Conservation (phyloP, 2,797 vertebrate genomes). For the Smutsia gigantea region DNA sequence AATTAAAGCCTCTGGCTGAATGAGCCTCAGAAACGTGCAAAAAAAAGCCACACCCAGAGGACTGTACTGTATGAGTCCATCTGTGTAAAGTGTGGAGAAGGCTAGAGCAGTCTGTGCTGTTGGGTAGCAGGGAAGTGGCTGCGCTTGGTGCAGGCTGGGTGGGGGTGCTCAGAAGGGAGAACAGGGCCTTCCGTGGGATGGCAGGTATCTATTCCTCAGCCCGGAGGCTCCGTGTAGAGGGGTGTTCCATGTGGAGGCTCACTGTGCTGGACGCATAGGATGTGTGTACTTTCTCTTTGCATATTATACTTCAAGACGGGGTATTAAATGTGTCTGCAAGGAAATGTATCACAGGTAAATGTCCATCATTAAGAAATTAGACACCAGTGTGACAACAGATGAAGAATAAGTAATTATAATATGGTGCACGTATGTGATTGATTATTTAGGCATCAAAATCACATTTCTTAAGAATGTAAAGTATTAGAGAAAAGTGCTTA, state of each 20-base stretch:
- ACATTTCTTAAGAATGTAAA: background rate
- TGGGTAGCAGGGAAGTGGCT: fast-evolving
- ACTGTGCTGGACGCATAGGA: background rate
- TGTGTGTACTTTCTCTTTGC: fast-evolving
- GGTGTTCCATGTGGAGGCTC: background rate
- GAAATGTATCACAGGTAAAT: background rate
- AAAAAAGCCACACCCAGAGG: no score
- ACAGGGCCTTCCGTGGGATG: background rate
- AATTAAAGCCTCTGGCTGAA: fast-evolving
- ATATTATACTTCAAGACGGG: no score
- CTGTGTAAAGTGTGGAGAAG: no score
- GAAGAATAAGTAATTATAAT: fast-evolving
- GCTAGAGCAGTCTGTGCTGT: fast-evolving
- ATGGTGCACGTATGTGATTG: fast-evolving
- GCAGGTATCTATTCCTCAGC: fast-evolving
- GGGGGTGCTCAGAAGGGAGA: background rate
- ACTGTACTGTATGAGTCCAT: fast-evolving
- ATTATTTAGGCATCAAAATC: background rate
- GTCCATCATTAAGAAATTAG: fast-evolving
- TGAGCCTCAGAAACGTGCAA: background rate
- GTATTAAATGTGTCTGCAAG: background rate
- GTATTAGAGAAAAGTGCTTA: background rate
- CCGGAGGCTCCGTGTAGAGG: fast-evolving
- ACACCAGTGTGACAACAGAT: fast-evolving
- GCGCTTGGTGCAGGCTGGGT: fast-evolving